phyloP scores from a whole-genome alignment of 2,797 vertebrate species.

The Microchirus variegatus region DNA sequence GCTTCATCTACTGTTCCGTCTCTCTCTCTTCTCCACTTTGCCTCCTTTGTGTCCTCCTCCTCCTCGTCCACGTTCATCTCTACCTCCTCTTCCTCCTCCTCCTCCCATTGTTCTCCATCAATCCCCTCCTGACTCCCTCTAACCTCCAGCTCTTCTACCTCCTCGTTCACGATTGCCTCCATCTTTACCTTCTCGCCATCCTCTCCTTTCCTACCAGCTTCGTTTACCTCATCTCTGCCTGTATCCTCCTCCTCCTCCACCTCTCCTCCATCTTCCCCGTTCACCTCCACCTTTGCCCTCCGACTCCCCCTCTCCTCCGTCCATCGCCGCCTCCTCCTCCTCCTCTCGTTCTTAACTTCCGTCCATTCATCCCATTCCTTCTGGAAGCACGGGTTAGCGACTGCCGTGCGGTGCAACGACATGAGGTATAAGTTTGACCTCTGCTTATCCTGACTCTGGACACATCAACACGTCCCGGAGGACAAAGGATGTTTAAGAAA shows the following conservation, averaged over 20 bases:
- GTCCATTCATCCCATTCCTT: constrained; percentile 36
- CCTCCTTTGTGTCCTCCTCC: neutral
- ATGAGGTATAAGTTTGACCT: constrained; percentile 6
- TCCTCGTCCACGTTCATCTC: neutral
- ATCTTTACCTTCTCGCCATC: too few relatives aligned
- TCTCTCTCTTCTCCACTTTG: too few relatives aligned
- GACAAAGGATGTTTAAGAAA: neutral
- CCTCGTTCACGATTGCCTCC: too few relatives aligned
- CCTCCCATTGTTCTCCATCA: neutral
- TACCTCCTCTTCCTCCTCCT: neutral
- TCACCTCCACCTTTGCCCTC: neutral
- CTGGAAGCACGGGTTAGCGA: constrained; percentile 9
- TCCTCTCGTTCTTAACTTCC: constrained; percentile 15
- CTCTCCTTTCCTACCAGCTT: too few relatives aligned
- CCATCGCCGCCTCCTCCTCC: too few relatives aligned
- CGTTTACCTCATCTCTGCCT: too few relatives aligned
- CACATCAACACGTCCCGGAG: neutral
- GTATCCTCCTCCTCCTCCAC: neutral
- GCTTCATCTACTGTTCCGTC: neutral
- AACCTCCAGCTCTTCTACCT: too few relatives aligned
- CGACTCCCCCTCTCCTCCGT: constrained; percentile 19
- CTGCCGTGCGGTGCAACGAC: too few relatives aligned
- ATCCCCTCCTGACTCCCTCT: neutral
- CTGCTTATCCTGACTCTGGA: neutral
- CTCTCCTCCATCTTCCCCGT: neutral